Percentiles rank a stretch among this genome's conserved stretches.
phyloP scores from a whole-genome alignment of 2,888 invertebrate species.

The Agrotis segetum region DNA sequence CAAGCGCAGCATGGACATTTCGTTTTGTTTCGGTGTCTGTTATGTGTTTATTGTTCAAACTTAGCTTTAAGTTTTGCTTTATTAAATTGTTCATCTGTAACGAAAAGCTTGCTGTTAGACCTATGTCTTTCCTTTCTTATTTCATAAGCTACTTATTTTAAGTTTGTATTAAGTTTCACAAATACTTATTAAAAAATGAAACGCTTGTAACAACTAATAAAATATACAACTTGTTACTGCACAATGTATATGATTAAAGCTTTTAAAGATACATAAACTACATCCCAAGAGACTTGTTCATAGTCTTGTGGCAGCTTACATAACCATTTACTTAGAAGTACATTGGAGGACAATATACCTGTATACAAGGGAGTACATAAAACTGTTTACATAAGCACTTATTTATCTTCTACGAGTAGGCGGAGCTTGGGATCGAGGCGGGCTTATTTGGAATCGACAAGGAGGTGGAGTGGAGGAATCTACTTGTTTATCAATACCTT shows the following conservation, averaged over 20 bases:
- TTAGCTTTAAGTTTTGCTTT: constrained; percentile 34
- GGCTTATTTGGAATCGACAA: constrained; percentile 89
- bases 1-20: constrained; percentile 68
- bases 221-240: constrained; percentile 1
- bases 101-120: constrained; percentile 22
- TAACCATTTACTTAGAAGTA: constrained; percentile 54
- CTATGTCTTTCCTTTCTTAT: neutral
- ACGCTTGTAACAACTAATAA: neutral
- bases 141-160: neutral
- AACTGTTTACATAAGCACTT: constrained; percentile 84
- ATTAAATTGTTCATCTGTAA: constrained; percentile 43
- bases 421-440: constrained; percentile 89
- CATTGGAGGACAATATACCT: constrained; percentile 72
- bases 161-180: constrained; percentile 7
- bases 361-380: constrained; percentile 80
- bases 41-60: constrained; percentile 37
- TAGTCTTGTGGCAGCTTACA: constrained; percentile 50
- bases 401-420: constrained; percentile 87
- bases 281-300: constrained; percentile 20
- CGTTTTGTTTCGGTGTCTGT: constrained; percentile 38
- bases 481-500: constrained; percentile 82
- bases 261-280: constrained; percentile 21
- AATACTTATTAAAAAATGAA: neutral
- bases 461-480: constrained; percentile 85
- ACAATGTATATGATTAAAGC: neutral